Percentiles rank a stretch among this genome's conserved stretches.
These are phyloP conservation scores for Bombyx huttoni DNA, from an alignment of 2,888 invertebrate genomes.

Conservation along the genomic window DNA sequence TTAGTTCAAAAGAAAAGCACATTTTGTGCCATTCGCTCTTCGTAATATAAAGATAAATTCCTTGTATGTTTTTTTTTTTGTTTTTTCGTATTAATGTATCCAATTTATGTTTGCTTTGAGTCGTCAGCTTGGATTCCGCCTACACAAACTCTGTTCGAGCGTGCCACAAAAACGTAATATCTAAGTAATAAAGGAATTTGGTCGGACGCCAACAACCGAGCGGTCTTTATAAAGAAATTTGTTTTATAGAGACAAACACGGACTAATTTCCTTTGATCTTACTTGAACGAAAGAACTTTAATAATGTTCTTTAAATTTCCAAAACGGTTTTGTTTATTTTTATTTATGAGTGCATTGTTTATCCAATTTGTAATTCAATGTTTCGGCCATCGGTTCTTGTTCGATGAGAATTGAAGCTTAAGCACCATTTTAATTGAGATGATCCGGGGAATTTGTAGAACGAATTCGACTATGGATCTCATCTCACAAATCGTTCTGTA, in stretches of 20 bases:
- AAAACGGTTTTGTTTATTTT: too few species aligned
- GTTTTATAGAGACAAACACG: not conserved
- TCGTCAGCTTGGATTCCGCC: not conserved
- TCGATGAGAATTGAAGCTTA: not conserved
- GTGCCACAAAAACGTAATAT: not conserved
- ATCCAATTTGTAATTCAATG: too few species aligned
- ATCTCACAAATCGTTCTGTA: not conserved
- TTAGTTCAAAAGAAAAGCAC: too few species aligned
- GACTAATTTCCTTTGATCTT: conserved; percentile 1
- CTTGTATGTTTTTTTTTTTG: too few species aligned
- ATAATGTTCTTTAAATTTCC: too few species aligned
- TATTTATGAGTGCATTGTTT: too few species aligned
- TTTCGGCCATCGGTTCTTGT: too few species aligned
- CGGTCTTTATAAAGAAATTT: not conserved
- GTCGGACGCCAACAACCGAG: not conserved
- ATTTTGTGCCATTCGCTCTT: too few species aligned
- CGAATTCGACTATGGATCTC: not conserved
- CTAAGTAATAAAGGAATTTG: not conserved
- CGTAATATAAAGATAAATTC: too few species aligned
- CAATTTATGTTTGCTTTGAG: not conserved
- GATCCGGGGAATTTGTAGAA: not conserved
- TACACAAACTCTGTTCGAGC: not conserved
- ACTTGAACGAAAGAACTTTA: not conserved
- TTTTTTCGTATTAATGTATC: not conserved
- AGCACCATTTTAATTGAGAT: not conserved